Base-by-base conservation (phyloP, 2,888 invertebrate species). In the Tachina grossa region DNA sequence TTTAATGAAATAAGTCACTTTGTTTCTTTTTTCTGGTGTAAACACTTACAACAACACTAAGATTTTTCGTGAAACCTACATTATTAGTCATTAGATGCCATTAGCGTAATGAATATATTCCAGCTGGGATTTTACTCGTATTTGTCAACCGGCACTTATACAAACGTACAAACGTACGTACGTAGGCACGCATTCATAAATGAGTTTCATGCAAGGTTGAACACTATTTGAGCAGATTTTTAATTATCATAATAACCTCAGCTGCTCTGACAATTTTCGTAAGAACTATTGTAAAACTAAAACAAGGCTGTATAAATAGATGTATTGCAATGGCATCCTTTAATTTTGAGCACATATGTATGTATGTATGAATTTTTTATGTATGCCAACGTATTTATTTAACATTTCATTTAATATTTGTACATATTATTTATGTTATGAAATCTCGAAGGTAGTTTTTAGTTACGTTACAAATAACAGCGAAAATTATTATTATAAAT, bases 71-170 rank as follows among this genome's bases (percentile, higher is more conserved):
- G 22, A 51, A 51, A 72, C 2, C 55, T 49, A 31, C 74, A 69
- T 69, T 66, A 82, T 85, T 82, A 85, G 78, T 74, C 85, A 82
- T 85, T 78, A 75, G 85, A 82, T 82, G 78, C 75, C 82, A 85
- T 85, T 85, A 85, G 63, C 78, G 51, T 78, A 85, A 85, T 85
- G 78, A 71, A 82, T 82, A 69, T 63, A 75, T 75, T 55, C 47
- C 85, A 75, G 69, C 16, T 69, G 85, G 85, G 85, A 85, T 63
- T 22, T 41, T 43, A 49, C 74, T 78, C 72, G 39, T 43, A 49
- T 77, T 78, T 76, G 39, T 43, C 57, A 61, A 63, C 65, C 59
- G 59, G 16, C 19, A 11, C 9, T 47, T n/a, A 55, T 9, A 22
- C 22, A 49, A 47, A 66, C 66, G 31, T 31, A 53, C 51, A 39